Evolutionary conservation across 2,113 vertebrate genomes (phyloP).

Genomic region (Petaurus breviceps): DNA sequence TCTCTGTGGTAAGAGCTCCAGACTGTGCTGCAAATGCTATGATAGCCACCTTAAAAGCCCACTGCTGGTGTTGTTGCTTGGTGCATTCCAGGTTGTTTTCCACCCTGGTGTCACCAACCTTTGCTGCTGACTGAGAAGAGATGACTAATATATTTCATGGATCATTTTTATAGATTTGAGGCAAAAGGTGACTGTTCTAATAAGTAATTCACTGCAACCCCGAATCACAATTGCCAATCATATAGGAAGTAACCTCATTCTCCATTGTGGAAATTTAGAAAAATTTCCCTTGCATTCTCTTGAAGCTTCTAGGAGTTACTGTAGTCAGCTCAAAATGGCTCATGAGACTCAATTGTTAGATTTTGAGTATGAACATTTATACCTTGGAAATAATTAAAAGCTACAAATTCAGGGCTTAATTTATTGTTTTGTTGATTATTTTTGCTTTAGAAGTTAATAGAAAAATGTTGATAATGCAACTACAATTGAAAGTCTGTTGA

Average conservation of each 20-base stretch:
- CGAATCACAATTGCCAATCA: neutral
- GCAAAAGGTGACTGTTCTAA: neutral
- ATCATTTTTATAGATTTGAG: neutral
- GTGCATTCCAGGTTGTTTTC: too few species aligned
- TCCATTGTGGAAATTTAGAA: neutral
- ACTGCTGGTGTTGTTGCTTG: too few species aligned
- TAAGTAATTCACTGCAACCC: neutral
- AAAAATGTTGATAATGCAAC: neutral
- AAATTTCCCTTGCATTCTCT: neutral
- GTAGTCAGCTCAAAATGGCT: neutral
- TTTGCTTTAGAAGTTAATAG: neutral
- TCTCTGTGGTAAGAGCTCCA: too few species aligned
- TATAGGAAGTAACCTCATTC: neutral
- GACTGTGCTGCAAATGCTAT: too few species aligned
- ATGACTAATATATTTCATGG: neutral
- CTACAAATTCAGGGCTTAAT: neutral
- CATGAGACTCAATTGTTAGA: neutral
- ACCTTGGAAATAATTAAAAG: neutral
- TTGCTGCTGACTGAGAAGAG: too few species aligned
- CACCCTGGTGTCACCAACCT: too few species aligned
- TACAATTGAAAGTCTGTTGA: neutral
- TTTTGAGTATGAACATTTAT: neutral
- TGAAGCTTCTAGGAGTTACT: neutral
- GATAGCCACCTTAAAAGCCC: too few species aligned
- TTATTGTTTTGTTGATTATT: neutral